These are phyloP conservation scores for Drosophila baimaii DNA, from an alignment of 1,140 invertebrate genomes.

Conservation along the genomic window DNA sequence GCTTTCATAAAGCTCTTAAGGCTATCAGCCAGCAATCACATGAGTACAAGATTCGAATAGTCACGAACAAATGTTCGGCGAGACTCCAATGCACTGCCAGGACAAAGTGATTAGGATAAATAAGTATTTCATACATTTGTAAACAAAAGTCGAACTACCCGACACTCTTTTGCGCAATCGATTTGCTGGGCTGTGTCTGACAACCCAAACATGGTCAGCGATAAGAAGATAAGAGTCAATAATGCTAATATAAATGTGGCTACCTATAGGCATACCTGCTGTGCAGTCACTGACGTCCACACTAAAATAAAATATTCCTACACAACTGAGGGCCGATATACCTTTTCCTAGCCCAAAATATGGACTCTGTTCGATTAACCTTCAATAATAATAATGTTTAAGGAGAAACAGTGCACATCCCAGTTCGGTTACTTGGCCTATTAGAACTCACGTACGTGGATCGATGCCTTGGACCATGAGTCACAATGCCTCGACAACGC, in stretches of 20 bases:
- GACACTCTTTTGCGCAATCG: background rate
- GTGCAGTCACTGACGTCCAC: background rate
- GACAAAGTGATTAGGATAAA: background rate
- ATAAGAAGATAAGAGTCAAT: conserved; percentile 42
- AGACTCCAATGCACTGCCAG: background rate
- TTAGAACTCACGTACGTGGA: background rate
- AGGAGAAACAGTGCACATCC: background rate
- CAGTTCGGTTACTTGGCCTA: background rate
- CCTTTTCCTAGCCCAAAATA: background rate
- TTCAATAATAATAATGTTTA: background rate
- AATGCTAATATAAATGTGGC: background rate
- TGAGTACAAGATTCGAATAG: background rate
- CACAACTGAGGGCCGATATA: background rate
- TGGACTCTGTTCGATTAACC: background rate
- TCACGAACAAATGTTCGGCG: background rate
- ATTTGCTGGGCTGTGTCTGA: background rate
- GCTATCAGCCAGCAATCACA: conserved; percentile 5
- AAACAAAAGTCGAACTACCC: too few relatives aligned
- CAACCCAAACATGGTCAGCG: background rate
- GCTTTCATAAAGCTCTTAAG: conserved; percentile 3
- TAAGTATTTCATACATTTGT: background rate
- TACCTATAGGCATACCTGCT: background rate
- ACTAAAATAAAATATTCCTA: conserved; percentile 30
- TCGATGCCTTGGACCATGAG: conserved; percentile 2
- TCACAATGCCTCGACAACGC: conserved; percentile 2